Evolutionary conservation across 2,888 invertebrate genomes (phyloP).

Genomic region (Drosophila macrospina): DNA sequence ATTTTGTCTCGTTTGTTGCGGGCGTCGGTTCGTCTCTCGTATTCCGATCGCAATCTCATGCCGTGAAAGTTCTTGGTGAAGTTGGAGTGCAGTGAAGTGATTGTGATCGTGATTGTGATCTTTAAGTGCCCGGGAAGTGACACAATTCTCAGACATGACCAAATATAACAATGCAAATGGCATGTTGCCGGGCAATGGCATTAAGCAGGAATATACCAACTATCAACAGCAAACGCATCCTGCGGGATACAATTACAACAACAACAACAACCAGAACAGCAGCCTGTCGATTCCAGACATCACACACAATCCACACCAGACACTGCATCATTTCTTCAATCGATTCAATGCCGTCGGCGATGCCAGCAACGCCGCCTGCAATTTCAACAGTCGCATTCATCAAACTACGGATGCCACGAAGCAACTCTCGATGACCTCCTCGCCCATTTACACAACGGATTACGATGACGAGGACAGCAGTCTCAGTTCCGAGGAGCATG

Average conservation of each 20-base stretch:
- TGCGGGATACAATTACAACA: slow-evolving; percentile 35
- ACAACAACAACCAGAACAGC: slow-evolving; percentile 27
- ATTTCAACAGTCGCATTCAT: slow-evolving; percentile 51
- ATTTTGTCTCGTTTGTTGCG: slow-evolving; percentile 81
- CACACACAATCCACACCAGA: slow-evolving; percentile 72
- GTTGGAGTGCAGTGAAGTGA: slow-evolving; percentile 27
- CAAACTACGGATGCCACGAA: slow-evolving; percentile 56
- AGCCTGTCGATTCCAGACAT: slow-evolving; percentile 34
- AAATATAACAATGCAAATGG: slow-evolving; percentile 69
- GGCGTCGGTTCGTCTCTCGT: slow-evolving; percentile 64
- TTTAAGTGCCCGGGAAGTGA: slow-evolving; percentile 19
- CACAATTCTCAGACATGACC: slow-evolving; percentile 58
- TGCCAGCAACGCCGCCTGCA: slow-evolving; percentile 38
- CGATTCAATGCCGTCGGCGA: slow-evolving; percentile 81
- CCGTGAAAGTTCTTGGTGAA: neutral
- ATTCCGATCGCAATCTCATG: neutral
- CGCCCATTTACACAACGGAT: slow-evolving; percentile 84
- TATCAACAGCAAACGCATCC: slow-evolving; percentile 53
- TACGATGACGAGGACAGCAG: slow-evolving; percentile 85
- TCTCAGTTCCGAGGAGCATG: slow-evolving; percentile 85
- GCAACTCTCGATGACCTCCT: slow-evolving; percentile 73
- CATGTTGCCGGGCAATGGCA: slow-evolving; percentile 42
- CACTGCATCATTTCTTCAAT: slow-evolving; percentile 78
- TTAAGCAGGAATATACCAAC: slow-evolving; percentile 73
- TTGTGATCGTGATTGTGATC: neutral